Conservation (phyloP, 1,140 invertebrate species). For the Marisa cornuarietis region DNA sequence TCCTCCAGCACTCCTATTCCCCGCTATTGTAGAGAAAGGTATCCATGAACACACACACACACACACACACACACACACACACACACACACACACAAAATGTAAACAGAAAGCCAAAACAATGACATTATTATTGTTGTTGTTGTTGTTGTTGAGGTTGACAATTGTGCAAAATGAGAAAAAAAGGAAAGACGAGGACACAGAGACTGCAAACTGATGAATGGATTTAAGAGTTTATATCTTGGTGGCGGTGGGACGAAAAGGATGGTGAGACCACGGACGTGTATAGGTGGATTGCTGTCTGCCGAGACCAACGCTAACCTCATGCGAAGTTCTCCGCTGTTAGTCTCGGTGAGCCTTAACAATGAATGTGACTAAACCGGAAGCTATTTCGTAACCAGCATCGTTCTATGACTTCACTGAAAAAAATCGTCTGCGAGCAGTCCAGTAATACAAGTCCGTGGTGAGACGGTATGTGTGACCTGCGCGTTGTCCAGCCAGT, state of each 20-base stretch:
- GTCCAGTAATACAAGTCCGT: too few species aligned
- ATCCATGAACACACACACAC: neutral
- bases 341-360: too few species aligned
- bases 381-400: too few species aligned
- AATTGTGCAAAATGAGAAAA: neutral
- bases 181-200: neutral
- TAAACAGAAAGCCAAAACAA: neutral
- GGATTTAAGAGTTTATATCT: neutral
- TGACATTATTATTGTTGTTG: neutral
- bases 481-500: conserved; percentile 35
- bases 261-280: neutral
- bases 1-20: conserved; percentile 32
- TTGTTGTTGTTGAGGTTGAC: too few species aligned
- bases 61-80: neutral
- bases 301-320: neutral
- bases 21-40: conserved; percentile 18
- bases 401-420: too few species aligned
- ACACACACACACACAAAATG: neutral
- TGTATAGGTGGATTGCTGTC: neutral
- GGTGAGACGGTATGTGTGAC: conserved; percentile 17
- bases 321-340: too few species aligned
- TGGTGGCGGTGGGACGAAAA: neutral
- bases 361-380: too few species aligned
- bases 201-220: neutral
- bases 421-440: too few species aligned